Evolutionary conservation across 2,113 vertebrate genomes (phyloP).

Genomic region (Microcebus jonahi): DNA sequence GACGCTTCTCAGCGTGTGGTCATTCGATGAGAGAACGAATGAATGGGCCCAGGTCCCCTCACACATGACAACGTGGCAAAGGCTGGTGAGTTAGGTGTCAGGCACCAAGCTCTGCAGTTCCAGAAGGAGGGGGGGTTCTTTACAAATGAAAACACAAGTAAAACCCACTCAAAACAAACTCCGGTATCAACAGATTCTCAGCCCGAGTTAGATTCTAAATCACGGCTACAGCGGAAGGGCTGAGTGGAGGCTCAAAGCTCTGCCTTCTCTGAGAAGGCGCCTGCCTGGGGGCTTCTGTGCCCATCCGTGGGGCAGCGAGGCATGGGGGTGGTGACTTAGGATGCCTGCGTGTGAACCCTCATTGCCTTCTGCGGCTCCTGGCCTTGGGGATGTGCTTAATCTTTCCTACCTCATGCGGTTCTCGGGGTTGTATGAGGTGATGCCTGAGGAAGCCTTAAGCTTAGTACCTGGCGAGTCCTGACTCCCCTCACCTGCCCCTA

Average conservation of each 20-base stretch:
- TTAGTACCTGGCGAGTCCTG: fast-evolving
- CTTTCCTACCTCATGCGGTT: not conserved
- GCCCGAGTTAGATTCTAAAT: not conserved
- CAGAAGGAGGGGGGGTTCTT: not conserved
- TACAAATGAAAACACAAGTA: not conserved
- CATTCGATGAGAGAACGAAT: not conserved
- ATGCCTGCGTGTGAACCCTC: not conserved
- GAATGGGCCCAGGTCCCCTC: not conserved
- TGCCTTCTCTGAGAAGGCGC: not conserved
- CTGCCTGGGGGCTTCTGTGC: not conserved
- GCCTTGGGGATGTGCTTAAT: not conserved
- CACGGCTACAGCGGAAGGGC: not conserved
- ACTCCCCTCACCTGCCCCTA: fast-evolving
- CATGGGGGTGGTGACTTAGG: not conserved
- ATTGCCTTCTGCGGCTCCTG: not conserved
- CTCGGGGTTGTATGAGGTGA: not conserved
- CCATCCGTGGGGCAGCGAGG: not conserved
- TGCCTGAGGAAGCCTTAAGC: not conserved
- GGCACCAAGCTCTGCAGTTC: not conserved
- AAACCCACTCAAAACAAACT: not conserved
- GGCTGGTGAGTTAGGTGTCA: not conserved
- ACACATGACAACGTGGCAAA: not conserved
- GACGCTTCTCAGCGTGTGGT: not conserved
- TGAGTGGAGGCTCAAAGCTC: fast-evolving
- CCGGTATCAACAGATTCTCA: not conserved